These are phyloP conservation scores for Myotis vivesi DNA, from an alignment of 2,797 vertebrate genomes.

Conservation along the genomic window DNA sequence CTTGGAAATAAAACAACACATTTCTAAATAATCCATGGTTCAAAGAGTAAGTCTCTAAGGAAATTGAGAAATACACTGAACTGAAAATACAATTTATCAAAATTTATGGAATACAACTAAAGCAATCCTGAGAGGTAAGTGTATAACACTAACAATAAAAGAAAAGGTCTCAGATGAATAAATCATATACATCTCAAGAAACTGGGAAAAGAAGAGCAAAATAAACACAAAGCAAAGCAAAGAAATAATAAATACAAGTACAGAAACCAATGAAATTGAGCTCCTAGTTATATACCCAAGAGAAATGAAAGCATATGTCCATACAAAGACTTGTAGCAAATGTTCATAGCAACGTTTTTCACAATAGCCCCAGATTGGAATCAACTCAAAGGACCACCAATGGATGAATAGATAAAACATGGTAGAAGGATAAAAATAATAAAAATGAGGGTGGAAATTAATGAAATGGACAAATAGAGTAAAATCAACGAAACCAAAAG, in stretches of 20 bases:
- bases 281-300: not conserved
- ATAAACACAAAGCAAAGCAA: not conserved
- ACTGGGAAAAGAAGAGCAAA: slow-evolving; percentile 17
- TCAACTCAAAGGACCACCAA: not conserved
- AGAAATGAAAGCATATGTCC: not conserved
- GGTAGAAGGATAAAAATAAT: not conserved
- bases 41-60: not conserved
- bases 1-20: not conserved
- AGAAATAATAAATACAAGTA: not conserved
- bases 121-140: not conserved
- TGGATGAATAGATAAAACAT: not conserved
- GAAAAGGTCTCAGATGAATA: not conserved
- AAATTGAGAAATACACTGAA: not conserved
- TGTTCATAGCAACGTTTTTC: not conserved
- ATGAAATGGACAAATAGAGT: not conserved
- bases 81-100: not conserved
- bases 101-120: not conserved
- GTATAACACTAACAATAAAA: not conserved
- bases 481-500: not conserved
- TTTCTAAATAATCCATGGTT: not conserved
- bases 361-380: not conserved
- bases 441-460: slow-evolving; percentile 14
- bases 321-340: not conserved
- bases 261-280: not conserved
- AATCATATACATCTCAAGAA: not conserved